These are phyloP conservation scores for Linurgus olivaceus DNA, from an alignment of 2,797 vertebrate genomes.

Conservation along the genomic window DNA sequence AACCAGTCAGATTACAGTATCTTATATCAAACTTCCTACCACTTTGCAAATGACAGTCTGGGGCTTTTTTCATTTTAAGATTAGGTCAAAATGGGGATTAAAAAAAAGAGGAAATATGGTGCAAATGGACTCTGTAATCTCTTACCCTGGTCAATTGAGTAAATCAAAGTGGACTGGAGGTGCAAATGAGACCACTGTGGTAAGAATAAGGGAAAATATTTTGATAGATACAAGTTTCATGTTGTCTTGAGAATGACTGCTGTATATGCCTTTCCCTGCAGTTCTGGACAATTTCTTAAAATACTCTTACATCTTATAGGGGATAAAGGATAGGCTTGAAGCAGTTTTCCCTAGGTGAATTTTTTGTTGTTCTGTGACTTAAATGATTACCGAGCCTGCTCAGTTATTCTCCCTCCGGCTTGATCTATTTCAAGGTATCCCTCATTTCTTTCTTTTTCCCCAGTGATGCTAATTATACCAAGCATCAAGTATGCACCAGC, in stretches of 20 bases:
- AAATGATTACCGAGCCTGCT: neutral
- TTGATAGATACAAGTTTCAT: neutral
- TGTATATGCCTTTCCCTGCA: neutral
- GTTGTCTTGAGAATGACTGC: neutral
- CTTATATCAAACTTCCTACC: neutral
- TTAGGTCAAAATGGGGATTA: neutral
- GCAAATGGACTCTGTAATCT: neutral
- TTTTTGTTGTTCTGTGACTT: neutral
- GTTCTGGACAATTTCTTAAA: neutral
- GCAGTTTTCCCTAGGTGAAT: neutral
- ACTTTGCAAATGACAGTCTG: neutral
- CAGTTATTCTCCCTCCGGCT: neutral
- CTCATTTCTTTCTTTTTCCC: neutral
- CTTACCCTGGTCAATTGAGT: neutral
- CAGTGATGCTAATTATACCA: neutral
- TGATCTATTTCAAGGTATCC: neutral
- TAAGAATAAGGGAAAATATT: neutral
- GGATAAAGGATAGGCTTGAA: neutral
- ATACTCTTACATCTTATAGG: neutral
- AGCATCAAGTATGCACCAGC: neutral
- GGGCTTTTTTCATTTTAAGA: neutral
- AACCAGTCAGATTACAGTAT: neutral
- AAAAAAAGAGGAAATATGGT: neutral
- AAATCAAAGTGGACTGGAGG: neutral
- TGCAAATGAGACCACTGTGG: neutral